Evolutionary conservation across 2,797 vertebrate species (phyloP), one percentile per base, ranked within the genome.

Genomic region (Pseudochaenichthys georgianus): DNA sequence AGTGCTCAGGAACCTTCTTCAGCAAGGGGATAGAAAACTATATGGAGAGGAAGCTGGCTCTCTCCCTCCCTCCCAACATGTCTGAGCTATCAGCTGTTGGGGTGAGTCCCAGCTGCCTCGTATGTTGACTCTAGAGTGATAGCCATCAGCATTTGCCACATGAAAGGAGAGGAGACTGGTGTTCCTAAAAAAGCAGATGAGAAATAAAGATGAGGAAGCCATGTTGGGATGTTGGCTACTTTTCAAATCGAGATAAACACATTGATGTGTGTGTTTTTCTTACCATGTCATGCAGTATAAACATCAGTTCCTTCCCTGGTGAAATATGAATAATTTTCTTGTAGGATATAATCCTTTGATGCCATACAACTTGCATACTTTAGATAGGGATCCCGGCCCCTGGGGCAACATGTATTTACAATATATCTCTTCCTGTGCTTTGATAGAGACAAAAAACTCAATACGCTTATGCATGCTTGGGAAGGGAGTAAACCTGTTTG

Each of bases 71-170:
- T 81, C 84, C 81, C 73, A 51, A 73, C 84, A 84, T 88, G 87
- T 84, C 87, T 89, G 59, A 60, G 86, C 90, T 90, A 88, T 94
- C 94, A 95, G 94, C 93, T 95, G 93, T 93, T 92, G 89, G 86
- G 85, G 83, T 89, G 75, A 84, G 84, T 83, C 91, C 88, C 93
- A 94, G 93, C 93, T 94, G 93, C 91, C 84, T 87, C 9, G 7
- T 85, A 86, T 93, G 93, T 94, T 94, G 91, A 94, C 93, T 94
- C 89, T 91, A 55, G 65, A 80, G 85, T 92, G 94, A 95, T 94
- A 93, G 88, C 84, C 88, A 95, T 94, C 94, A 89, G 91, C 92
- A 92, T 94, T 94, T 94, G 90, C 89, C 84, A 88, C 90, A 90
- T 93, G 88, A 92, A 93, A 92, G 88, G 76, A 86, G 83, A 80